Evolutionary conservation across 2,888 invertebrate species (phyloP), one percentile per base, ranked within the genome.

Genomic region (Zygothrica quintamaculata): DNA sequence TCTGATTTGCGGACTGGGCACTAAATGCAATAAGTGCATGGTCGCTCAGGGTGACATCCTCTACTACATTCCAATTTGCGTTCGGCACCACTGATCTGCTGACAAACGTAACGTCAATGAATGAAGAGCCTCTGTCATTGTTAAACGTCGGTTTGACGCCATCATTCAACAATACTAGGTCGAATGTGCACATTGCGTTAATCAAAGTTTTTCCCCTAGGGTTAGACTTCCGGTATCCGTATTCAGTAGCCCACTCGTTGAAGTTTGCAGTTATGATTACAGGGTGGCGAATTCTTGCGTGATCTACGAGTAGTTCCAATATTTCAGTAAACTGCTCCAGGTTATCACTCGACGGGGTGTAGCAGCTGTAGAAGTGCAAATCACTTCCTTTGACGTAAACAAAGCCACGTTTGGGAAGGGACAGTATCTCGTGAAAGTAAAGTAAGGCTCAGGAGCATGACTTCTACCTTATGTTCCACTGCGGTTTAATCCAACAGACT

Each of bases 401-500:
- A 8, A 36, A 12, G 2, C 7, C 36, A n/a, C 29, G 29, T 29
- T 8, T 7, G 11, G 15, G 36, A 12, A 13, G 36, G 13, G 11
- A 7, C n/a, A 12, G 13, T n/a, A 9, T 4, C 18, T 15, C 39
- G 9, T 39, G 39, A 3, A 18, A 6, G 4, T 6, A 9, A 18
- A 18, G n/a, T n/a, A n/a, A n/a, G n/a, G n/a, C n/a, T n/a, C n/a
- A n/a, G n/a, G n/a, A n/a, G n/a, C n/a, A n/a, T n/a, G n/a, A n/a
- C n/a, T n/a, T n/a, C n/a, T n/a, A n/a, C n/a, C n/a, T n/a, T n/a
- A n/a, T n/a, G n/a, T n/a, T 13, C n/a, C 6, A 18, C 12, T 18
- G 39, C 39, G 9, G 39, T 18, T 6, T 3, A 6, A 39, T 39
- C n/a, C n/a, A n/a, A n/a, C n/a, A n/a, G 79, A 74, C 65, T 76